Base-by-base conservation (phyloP, 2,797 vertebrate species). In the Acridotheres tristis region DNA sequence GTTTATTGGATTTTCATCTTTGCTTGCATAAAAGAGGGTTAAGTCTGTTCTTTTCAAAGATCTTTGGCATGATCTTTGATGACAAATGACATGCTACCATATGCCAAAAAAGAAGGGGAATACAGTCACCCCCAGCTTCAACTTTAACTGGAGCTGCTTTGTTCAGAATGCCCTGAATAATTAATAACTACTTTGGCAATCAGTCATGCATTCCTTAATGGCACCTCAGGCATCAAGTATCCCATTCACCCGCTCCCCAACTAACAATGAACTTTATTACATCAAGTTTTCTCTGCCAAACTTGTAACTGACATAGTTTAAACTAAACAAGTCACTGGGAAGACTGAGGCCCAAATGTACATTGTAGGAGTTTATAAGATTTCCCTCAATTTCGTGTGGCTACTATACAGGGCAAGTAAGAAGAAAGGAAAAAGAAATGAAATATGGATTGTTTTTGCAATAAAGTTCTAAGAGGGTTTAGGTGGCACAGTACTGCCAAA, bases 141-240 rank as follows among this genome's bases (percentile, higher is more conserved):
- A 38, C 79, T 93, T 96, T 92, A 96, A 97, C 96, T 97, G 95
- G 94, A 91, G 88, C 63, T 16, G 81, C 97, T 98, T 98, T 98
- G 97, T 98, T 97, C 97, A 91, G 90, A 68, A 66, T 80, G 91
- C 87, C 94, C 93, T 95, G 96, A 94, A 98, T 98, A 97, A 98
- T 98, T 98, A 98, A 98, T 98, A 98, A 98, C 97, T 97, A 96
- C 97, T 97, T 91, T 97, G 97, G 97, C 97, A 97, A 98, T 98
- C 97, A 97, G 98, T 98, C 97, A 98, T 96, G 97, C 97, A 98
- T 98, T 98, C 98, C 95, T 97, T 97, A 97, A 96, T 97, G 97
- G 97, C 97, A 97, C 98, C 97, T 97, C 95, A 95, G 97, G 97
- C 97, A 97, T 97, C 97, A 94, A 97, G 96, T 97, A 97, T 97